Conservation (phyloP, 1,140 invertebrate genomes). For the Drosophila sturtevanti region DNA sequence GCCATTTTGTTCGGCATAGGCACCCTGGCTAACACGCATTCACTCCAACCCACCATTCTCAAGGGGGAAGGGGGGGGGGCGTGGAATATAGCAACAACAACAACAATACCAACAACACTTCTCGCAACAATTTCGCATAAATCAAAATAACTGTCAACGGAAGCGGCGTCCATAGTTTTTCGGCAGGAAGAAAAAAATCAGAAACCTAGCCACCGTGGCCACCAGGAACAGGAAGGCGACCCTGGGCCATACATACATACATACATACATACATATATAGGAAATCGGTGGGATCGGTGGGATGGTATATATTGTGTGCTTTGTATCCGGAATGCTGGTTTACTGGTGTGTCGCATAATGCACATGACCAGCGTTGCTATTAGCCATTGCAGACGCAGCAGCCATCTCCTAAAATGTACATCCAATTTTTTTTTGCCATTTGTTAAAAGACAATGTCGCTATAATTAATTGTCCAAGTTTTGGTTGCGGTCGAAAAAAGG, state of each 20-base stretch:
- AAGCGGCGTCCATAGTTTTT: conserved; percentile 76
- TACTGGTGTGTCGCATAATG: conserved; percentile 36
- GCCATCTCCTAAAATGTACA: conserved; percentile 38
- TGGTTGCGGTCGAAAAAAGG: conserved; percentile 18
- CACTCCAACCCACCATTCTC: conserved; percentile 20
- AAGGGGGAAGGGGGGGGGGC: not conserved
- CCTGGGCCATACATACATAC: conserved; percentile 27
- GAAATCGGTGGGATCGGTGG: no score
- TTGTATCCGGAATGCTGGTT: conserved; percentile 38
- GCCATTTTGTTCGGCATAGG: conserved; percentile 53
- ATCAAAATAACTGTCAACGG: conserved; percentile 80
- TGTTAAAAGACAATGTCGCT: conserved; percentile 38
- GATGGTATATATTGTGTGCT: conserved; percentile 8
- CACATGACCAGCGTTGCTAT: conserved; percentile 47
- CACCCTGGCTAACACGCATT: conserved; percentile 28
- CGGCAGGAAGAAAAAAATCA: conserved; percentile 10
- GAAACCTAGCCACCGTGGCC: conserved; percentile 43
- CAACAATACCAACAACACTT: conserved; percentile 5
- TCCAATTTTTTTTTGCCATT: conserved; percentile 63
- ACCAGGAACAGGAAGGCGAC: conserved; percentile 47
- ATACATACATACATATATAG: no score
- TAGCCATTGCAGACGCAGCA: conserved; percentile 23
- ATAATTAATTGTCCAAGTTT: conserved; percentile 73
- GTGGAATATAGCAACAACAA: not conserved
- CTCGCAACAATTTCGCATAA: conserved; percentile 65